Conservation (phyloP, 2,113 vertebrate species). For the Entelurus aequoreus region DNA sequence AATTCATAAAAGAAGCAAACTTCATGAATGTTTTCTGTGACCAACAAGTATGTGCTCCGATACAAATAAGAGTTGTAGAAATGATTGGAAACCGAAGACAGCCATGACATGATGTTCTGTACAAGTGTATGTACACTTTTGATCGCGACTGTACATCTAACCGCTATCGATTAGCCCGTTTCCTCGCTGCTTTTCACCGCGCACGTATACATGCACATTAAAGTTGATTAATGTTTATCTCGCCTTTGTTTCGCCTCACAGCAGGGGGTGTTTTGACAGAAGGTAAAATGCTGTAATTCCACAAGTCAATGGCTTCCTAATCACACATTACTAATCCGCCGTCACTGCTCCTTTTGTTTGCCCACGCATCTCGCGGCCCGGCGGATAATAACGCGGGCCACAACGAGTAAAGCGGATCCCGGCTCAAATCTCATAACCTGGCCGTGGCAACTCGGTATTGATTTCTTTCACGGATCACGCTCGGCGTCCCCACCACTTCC, state of each 20-base stretch:
- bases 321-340: slow-evolving; percentile 57
- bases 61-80: too few relatives aligned
- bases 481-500: slow-evolving; percentile 19
- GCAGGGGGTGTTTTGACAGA: slow-evolving; percentile 13
- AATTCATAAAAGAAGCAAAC: too few relatives aligned
- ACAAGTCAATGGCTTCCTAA: slow-evolving; percentile 49
- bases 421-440: slow-evolving; percentile 62
- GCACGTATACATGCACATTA: slow-evolving; percentile 20
- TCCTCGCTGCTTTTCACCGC: slow-evolving; percentile 3
- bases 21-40: too few relatives aligned
- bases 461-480: slow-evolving; percentile 60
- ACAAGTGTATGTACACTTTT: too few relatives aligned
- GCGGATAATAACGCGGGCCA: slow-evolving; percentile 50
- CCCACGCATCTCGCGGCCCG: slow-evolving; percentile 15
- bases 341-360: slow-evolving; percentile 53
- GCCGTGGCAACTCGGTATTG: slow-evolving; percentile 49
- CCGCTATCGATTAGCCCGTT: not conserved
- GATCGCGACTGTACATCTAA: not conserved
- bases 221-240: slow-evolving; percentile 33
- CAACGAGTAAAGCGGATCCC: slow-evolving; percentile 55
- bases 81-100: too few relatives aligned
- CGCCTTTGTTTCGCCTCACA: slow-evolving; percentile 12
- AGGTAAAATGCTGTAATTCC: slow-evolving; percentile 37
- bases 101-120: too few relatives aligned
- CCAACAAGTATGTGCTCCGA: too few relatives aligned